Base-by-base conservation (phyloP, 2,113 vertebrate species). In the Okapia johnstoni region DNA sequence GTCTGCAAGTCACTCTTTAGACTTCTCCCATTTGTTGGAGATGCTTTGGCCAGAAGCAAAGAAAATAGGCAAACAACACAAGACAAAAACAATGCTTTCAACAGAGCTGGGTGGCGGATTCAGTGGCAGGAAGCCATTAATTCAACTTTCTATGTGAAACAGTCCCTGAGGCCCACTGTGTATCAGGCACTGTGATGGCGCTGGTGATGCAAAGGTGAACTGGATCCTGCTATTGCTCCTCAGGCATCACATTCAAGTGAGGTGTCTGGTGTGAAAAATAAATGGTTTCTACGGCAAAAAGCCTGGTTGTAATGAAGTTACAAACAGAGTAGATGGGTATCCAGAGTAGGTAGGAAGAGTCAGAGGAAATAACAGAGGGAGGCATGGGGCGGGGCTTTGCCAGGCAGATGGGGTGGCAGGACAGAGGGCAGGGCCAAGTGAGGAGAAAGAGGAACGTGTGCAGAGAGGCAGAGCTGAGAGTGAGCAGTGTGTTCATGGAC, bases 101-200 rank as follows among this genome's bases (percentile, higher is more conserved):
- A 61, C 6, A 33, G n/a, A 21, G 19, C 1, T n/a, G 6, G 91
- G 30, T 1, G 50, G 2, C 2, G 33, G 30, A 2, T 2, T 8
- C 16, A 6, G 87, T 16, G 21, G 80, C 52, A 26, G 63, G 60
- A 90, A 58, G 25, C 21, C 50, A 43, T 28, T 8, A 2, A 40
- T 70, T 76, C 48, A 13, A 1, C 36, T 50, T 26, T 81, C 16
- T 48, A 28, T 7, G 1, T 5, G 28, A 46, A 46, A 23, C 15
- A 6, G 5, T 28, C 52, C 16, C 48, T 21, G 88, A 85, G 85
- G 63, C 57, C 28, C n/a, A 3, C 5, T 1, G 1, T 7, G 48
- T 7, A 13, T 36, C 36, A 17, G 14, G 63, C 89, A 2, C 86
- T 46, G 77, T 25, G 48, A 48, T 11, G 12, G 55, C 3, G 4